Evolutionary conservation across 2,113 vertebrate genomes (phyloP), one percentile per base, ranked within the genome.

Genomic region (Tautogolabrus adspersus): DNA sequence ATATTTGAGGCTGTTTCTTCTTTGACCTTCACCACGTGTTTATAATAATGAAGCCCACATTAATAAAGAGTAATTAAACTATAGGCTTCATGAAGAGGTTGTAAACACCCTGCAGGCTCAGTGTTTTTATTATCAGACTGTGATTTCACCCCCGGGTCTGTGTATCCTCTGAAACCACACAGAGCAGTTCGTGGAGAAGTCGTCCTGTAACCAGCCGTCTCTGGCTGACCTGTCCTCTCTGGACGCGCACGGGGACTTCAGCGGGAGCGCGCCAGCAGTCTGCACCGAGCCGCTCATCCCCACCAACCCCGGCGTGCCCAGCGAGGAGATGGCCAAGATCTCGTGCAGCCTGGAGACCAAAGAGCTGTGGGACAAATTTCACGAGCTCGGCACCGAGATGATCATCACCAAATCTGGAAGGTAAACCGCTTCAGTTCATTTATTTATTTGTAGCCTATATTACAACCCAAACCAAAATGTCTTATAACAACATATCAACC

Each of bases 371-470:
- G 98, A 99, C 91, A 99, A 99, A 62, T 99, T 99, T 57, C 98
- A 99, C 40, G 98, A 99, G 0, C 94, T 99, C 73, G 98, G 98
- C 23, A 99, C 98, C 0, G 98, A 99, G 91, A 99, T 99, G 98
- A 99, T 99, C 94, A 99, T 99, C 91, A 99, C 98, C 73, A 99
- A 99, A 89, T 99, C 98, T 0, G 98, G 98, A 70, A 97, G 98
- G 98, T 98, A 91, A 89, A 1, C 30, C 30, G 30, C 0, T 26
- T 34, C 30, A 34, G 7, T n/a, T 3, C 2, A n/a, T 19, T 23
- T 30, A 22, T 5, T 9, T 13, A 6, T 34, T 42, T 42, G 30
- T 34, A 6, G 4, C 26, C 26, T 26, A 4, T 26, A 26, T 26
- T 26, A 26, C 26, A 26, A 26, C 26, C n/a, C 26, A 26, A 26